Evolutionary conservation across 2,888 invertebrate genomes (phyloP).

Genomic region (Cephus sareptanus): DNA sequence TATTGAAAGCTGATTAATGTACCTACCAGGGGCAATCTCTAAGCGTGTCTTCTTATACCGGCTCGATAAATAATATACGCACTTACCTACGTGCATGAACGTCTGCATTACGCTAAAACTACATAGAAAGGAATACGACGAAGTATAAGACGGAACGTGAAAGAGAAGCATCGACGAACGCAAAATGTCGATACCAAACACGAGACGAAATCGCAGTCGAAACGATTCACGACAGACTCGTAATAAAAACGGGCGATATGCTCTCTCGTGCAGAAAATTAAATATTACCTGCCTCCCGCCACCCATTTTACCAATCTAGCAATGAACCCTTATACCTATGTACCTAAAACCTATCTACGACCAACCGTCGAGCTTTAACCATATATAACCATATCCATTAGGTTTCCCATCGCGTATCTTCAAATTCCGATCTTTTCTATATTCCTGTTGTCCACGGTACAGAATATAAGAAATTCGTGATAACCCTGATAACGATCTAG

Average conservation of each 20-base stretch:
- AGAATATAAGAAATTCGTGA: neutral
- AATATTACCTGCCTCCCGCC: slow-evolving; percentile 25
- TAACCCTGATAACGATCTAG: neutral
- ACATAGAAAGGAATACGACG: neutral
- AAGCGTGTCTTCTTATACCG: neutral
- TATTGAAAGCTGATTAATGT: neutral
- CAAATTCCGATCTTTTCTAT: neutral
- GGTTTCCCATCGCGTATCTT: neutral
- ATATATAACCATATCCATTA: neutral
- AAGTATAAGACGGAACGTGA: neutral
- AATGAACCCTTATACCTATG: neutral
- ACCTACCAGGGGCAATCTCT: neutral
- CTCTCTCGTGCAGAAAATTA: slow-evolving; percentile 30
- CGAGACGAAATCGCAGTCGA: slow-evolving; percentile 13
- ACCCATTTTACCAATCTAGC: neutral
- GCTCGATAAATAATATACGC: neutral
- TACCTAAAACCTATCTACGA: neutral
- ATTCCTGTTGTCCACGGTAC: neutral
- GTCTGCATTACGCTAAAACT: neutral
- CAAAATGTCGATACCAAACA: neutral
- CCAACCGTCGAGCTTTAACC: neutral
- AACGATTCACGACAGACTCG: slow-evolving; percentile 26
- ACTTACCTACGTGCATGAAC: neutral
- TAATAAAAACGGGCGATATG: slow-evolving; percentile 31
- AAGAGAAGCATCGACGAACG: neutral